A percentile compares a stretch with the other conserved stretches of the same genome.
Evolutionary conservation across 2,888 invertebrate species (phyloP).

Genomic region (Seira sanloemensis): DNA sequence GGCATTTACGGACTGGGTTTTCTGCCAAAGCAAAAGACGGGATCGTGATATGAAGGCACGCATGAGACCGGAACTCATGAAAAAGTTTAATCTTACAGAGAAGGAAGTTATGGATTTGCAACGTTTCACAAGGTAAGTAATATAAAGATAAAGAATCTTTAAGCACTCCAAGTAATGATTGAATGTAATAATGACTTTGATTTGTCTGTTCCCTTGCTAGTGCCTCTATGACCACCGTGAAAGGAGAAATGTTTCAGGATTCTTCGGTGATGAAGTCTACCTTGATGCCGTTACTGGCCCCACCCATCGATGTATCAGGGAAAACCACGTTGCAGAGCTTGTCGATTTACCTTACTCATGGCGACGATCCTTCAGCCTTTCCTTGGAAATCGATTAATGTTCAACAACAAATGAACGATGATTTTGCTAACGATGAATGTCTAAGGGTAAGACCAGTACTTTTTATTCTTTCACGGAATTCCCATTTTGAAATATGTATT

Average conservation of each 20-base stretch:
- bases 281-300: conserved; percentile 57
- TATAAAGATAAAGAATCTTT: neutral
- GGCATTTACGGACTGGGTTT: conserved; percentile 44
- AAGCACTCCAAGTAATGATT: neutral
- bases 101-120: conserved; percentile 1
- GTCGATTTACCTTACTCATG: conserved; percentile 62
- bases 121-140: conserved; percentile 11
- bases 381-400: conserved; percentile 66
- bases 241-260: conserved; percentile 57
- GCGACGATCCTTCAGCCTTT: conserved; percentile 64
- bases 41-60: neutral
- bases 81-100: neutral
- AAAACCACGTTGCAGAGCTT: conserved; percentile 47
- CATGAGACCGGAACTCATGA: neutral
- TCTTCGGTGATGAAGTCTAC: conserved; percentile 46
- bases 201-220: neutral
- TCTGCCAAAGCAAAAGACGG: conserved; percentile 22
- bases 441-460: conserved; percentile 31
- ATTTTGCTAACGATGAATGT: conserved; percentile 50
- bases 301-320: conserved; percentile 28
- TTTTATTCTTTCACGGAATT: neutral
- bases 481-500: neutral
- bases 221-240: conserved; percentile 23
- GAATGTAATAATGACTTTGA: neutral
- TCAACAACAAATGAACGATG: conserved; percentile 68